Base-by-base conservation (phyloP, 2,797 vertebrate species). In the Lagocephalus sceleratus region DNA sequence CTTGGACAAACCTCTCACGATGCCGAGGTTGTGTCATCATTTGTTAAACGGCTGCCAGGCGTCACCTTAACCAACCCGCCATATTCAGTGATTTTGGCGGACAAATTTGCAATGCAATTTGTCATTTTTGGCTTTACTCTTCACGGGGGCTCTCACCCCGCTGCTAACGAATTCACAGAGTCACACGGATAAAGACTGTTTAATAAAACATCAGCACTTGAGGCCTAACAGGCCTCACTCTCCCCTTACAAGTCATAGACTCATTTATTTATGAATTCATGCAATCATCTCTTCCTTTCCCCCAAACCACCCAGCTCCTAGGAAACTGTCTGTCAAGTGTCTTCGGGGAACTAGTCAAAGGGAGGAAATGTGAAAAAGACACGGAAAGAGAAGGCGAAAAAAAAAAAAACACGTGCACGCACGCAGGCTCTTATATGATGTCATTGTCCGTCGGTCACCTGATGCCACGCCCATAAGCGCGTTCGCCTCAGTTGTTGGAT, bases 211-310 rank as follows among this genome's bases (percentile, higher is more conserved):
- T 87, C 3, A 41, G 69, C 76, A 79, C 85, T 85, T 76, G 75
- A 85, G 72, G 73, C 84, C 77, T 75, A 76, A 82, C 82, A 80
- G 77, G 74, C 71, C 63, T 79, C 74, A 73, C 71, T 68, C 81
- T 62, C 68, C 66, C 67, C 51, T 77, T 80, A 77, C 75, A 82
- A 81, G 78, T 74, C 75, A 68, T 66, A 75, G 49, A 63, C 72
- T 85, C 83, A 85, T 87, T 86, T 87, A 85, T 88, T 87, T 75
- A 89, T 89, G 81, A 83, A 86, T 86, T 87, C 84, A 82, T 84
- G 79, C 83, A 88, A 88, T 87, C 85, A 87, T 87, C 81, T 75
- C 72, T 66, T 68, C 60, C 48, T 71, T 75, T 73, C 64, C 75
- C 75, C 75, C 57, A 78, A 79, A 85, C 78, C 78, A 66, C 75